Conservation (phyloP, 2,113 vertebrate species). For the Columbina picui region DNA sequence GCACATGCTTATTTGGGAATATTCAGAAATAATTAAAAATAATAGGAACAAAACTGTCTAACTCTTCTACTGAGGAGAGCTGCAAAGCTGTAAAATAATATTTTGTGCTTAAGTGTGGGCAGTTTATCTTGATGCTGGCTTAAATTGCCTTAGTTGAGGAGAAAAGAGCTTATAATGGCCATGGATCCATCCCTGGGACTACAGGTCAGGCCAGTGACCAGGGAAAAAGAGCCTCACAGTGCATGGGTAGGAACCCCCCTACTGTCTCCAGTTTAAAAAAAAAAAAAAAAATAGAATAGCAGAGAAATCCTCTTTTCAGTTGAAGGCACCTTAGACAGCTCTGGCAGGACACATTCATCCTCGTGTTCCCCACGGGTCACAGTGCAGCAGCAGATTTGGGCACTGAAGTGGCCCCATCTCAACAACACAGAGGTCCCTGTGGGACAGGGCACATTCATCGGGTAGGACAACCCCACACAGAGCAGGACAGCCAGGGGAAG, state of each 20-base stretch:
- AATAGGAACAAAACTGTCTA: background rate
- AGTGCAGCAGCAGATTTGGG: background rate
- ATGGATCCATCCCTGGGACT: background rate
- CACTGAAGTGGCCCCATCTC: background rate
- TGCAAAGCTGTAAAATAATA: background rate
- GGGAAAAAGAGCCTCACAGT: background rate
- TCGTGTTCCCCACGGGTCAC: background rate
- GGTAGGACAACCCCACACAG: fast-evolving
- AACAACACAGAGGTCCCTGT: background rate
- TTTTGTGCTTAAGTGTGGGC: background rate
- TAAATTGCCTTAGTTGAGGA: background rate
- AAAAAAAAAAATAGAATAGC: background rate
- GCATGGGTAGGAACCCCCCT: background rate
- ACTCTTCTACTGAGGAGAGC: background rate
- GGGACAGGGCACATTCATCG: background rate
- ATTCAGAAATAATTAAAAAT: background rate
- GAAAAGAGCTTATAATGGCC: background rate
- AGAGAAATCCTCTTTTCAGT: background rate
- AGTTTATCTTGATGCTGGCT: background rate
- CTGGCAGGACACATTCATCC: background rate
- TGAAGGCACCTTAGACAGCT: background rate
- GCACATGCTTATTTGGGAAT: background rate
- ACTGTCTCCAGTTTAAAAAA: background rate
- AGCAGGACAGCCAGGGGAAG: background rate
- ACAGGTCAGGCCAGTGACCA: background rate